Evolutionary conservation across 1,140 invertebrate species (phyloP).

Genomic region (Carcinoscorpius rotundicauda): DNA sequence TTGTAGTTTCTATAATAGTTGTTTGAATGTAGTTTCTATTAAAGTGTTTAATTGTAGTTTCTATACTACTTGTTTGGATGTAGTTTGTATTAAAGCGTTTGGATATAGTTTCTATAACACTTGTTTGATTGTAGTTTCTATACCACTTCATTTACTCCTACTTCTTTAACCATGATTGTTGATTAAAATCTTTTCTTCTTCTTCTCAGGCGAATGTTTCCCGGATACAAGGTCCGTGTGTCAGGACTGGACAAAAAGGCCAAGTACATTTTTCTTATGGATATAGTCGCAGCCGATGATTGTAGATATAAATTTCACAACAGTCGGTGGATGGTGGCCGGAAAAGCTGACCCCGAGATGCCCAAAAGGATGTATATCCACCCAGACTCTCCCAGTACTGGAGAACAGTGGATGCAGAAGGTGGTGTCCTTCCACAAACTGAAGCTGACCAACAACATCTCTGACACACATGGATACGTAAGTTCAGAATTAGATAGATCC

Average conservation of each 20-base stretch:
- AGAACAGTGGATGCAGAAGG: slow-evolving; percentile 99
- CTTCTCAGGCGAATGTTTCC: slow-evolving; percentile 89
- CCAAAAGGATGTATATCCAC: slow-evolving; percentile 98
- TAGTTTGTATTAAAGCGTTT: too few species aligned
- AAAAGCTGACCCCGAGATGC: slow-evolving; percentile 94
- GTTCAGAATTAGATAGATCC: slow-evolving; percentile 41
- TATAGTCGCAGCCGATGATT: slow-evolving; percentile 38
- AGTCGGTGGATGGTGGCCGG: slow-evolving; percentile 61
- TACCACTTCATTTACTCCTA: too few species aligned
- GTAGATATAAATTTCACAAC: slow-evolving; percentile 36
- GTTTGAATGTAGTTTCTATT: too few species aligned
- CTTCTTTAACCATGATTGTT: too few species aligned
- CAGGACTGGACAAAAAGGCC: slow-evolving; percentile 88
- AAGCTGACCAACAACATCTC: slow-evolving; percentile 99
- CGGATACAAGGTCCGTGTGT: slow-evolving; percentile 92
- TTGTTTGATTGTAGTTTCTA: too few species aligned
- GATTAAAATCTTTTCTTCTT: slow-evolving; percentile 26
- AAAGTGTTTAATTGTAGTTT: too few species aligned
- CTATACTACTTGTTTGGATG: too few species aligned
- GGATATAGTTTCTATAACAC: too few species aligned
- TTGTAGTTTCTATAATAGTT: too few species aligned
- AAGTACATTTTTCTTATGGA: slow-evolving; percentile 92
- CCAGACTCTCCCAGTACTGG: slow-evolving; percentile 95
- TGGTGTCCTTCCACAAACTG: slow-evolving; percentile 97
- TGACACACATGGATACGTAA: slow-evolving; percentile 99